Base-by-base conservation (phyloP, 2,797 vertebrate species). In the Cyclopterus lumpus region DNA sequence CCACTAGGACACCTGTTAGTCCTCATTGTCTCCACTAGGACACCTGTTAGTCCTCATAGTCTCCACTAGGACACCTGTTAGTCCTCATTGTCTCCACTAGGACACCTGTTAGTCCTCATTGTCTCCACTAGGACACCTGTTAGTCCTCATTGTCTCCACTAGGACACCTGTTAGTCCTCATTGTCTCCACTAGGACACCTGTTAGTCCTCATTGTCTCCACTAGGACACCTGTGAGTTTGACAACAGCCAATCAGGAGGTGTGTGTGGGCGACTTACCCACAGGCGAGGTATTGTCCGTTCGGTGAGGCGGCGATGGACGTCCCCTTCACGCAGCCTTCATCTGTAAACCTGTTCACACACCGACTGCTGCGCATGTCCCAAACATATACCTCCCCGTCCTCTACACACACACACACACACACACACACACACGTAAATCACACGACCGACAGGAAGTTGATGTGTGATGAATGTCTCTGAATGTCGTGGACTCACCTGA, bases 341-440 rank as follows among this genome's bases (percentile, higher is more conserved):
- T 96, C 95, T 0, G 72, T 15, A 11, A 96, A 95, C 67, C 84
- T 81, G 85, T 87, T 91, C 0, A 95, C 3, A 67, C 95, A 96
- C 0, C 82, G 91, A 51, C 90, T 91, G 86, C 90, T 94, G 63
- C 90, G 90, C 62, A 92, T 24, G 44, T 95, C 95, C 94, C 95
- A 96, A 65, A 96, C 81, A 8, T 83, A 95, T 71, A 96, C 94
- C 85, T 95, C 92, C 0, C 95, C 95, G 1, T 94, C 93, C 77
- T 94, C 95, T 95, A 72, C 36, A 15, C 53, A 2, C 40, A 1
- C 22, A 6, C 20, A 69, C 28, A 65, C 44, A 81, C 34, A 77
- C 42, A 67, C 73, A 60, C 53, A 40, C 40, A 34, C 75, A 69
- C 32, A 73, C 20, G 66, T 14, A 44, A 24, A 15, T 58, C 74